These are phyloP conservation scores for Rhodophaea formosa DNA, from an alignment of 2,888 invertebrate species.

Conservation along the genomic window DNA sequence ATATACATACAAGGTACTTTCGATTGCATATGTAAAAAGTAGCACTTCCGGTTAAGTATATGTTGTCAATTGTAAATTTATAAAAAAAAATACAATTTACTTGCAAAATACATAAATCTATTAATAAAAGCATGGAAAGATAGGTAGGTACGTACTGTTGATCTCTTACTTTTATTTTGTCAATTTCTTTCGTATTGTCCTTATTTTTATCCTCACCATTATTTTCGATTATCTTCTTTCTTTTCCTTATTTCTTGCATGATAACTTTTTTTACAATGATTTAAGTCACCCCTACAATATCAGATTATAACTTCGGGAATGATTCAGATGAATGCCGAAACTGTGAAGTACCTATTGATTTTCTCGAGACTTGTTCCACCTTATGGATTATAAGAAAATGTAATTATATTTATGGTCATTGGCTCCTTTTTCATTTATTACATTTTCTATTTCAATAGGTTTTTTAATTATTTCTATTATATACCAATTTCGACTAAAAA, in stretches of 20 bases:
- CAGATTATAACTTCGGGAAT: not conserved
- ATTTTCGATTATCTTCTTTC: constrained; percentile 15
- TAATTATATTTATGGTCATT: not conserved
- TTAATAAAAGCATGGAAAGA: too few species aligned
- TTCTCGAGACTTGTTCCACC: too few species aligned
- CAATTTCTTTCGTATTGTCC: constrained; percentile 25
- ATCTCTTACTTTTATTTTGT: constrained; percentile 33
- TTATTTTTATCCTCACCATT: constrained; percentile 26
- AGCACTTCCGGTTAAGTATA: too few species aligned
- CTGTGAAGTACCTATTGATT: too few species aligned
- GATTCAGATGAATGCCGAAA: not conserved
- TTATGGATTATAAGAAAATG: too few species aligned
- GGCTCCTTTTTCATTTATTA: not conserved
- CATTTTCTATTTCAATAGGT: not conserved
- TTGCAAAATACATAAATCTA: too few species aligned
- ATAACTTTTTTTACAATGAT: not conserved
- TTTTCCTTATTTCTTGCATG: constrained; percentile 13
- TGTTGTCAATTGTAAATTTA: too few species aligned
- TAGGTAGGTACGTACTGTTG: not conserved
- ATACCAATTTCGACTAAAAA: not conserved
- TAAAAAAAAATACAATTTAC: too few species aligned
- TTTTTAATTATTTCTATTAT: not conserved
- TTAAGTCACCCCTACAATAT: not conserved
- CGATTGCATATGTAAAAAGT: too few species aligned
- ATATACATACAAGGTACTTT: too few species aligned